Percentiles rank a stretch among this genome's conserved stretches.
These are phyloP conservation scores for Prosopocoilus inquinatus DNA, from an alignment of 2,888 invertebrate species.

Conservation along the genomic window DNA sequence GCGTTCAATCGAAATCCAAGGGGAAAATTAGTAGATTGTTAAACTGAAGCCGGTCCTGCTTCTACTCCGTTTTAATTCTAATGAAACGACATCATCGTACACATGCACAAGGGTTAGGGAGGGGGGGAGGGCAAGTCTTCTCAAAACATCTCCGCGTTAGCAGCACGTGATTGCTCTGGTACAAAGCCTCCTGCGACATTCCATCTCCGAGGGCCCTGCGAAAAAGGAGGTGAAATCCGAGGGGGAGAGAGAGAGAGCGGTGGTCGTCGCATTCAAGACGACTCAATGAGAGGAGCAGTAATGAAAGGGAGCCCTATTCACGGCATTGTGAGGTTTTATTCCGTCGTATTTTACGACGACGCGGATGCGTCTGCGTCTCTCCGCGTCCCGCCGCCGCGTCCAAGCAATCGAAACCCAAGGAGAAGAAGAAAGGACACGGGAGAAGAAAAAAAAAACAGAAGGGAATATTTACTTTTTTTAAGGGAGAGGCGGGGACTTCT, in stretches of 20 bases:
- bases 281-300: slow-evolving; percentile 24
- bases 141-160: background rate
- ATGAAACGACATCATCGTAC: no score
- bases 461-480: slow-evolving; percentile 35
- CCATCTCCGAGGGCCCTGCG: background rate
- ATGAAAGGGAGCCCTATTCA: slow-evolving; percentile 22
- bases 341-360: slow-evolving; percentile 6
- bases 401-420: background rate
- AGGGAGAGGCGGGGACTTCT: no score
- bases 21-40: no score
- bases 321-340: slow-evolving; percentile 14
- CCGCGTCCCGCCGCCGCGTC: background rate
- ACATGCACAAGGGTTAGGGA: no score
- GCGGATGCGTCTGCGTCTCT: slow-evolving; percentile 1
- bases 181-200: background rate
- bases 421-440: slow-evolving; percentile 35
- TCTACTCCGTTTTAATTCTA: no score
- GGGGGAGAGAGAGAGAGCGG: background rate
- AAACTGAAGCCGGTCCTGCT: no score
- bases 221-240: background rate
- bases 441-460: slow-evolving; percentile 44
- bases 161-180: slow-evolving; percentile 1
- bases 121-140: no score
- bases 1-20: no score
- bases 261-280: background rate